Base-by-base conservation (phyloP, 2,113 vertebrate species). In the Colossoma macropomum region DNA sequence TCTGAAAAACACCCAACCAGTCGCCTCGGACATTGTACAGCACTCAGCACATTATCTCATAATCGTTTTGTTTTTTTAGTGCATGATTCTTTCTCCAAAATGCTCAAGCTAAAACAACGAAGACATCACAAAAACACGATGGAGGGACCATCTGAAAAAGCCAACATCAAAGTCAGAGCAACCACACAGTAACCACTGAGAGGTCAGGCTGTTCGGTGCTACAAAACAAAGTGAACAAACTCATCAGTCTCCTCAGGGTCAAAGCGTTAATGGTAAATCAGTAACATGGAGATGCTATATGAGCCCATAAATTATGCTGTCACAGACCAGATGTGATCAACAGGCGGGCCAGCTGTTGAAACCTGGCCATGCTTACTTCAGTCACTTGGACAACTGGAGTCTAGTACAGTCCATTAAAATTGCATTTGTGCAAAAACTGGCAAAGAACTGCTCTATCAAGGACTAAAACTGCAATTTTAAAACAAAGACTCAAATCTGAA, bases 261-360 rank as follows among this genome's bases (percentile, higher is more conserved):
- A 81, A 25, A 25, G 56, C 32, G 63, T 72, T 54, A 66, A 48
- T 56, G 52, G 10, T 21, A 48, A 73, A 34, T 41, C 62, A 65
- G 59, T 65, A 71, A 56, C 34, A 63, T 41, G 5, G 62, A 70
- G 54, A 52, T 23, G 27, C 23, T 21, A 79, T 48, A 69, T 45
- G 63, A 73, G 50, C 19, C 34, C 72, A 76, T 69, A 60, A 75
- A 80, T 75, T 62, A 77, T 16, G 11, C 70, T 70, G 62, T 60
- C 70, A 28, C 16, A 63, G 13, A 28, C 38, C 73, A 80, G 72
- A 77, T 76, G 78, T 69, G 73, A n/a, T 54, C 38, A 32, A 70
- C 32, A 75, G 45, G 41, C 19, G 54, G 13, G 13, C 54, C 21
- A 56, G 21, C 21, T 21, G 54, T 8, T 23, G 17, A 23, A 52